phyloP scores from a whole-genome alignment of 2,888 invertebrate genomes.

The Dexiosoma caninum region DNA sequence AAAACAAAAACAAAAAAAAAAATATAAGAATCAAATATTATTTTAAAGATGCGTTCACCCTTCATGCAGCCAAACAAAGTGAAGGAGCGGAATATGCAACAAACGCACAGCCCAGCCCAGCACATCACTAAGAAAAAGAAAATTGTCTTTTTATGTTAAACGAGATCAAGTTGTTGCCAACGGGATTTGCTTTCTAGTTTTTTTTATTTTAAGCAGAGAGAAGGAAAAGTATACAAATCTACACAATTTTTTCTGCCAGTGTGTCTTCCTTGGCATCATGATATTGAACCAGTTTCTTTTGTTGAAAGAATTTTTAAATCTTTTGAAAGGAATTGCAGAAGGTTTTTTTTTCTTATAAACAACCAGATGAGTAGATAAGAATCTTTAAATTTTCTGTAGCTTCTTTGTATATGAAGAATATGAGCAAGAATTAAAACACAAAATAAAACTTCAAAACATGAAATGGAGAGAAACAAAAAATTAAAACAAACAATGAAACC shows the following conservation, averaged over 20 bases:
- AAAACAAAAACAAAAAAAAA: neutral
- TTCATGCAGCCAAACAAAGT: neutral
- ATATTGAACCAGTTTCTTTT: slow-evolving; percentile 28
- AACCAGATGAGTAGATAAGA: slow-evolving; percentile 28
- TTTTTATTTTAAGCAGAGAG: neutral
- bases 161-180: neutral
- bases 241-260: neutral
- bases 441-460: neutral
- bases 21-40: neutral
- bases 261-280: neutral
- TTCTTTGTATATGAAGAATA: slow-evolving; percentile 1
- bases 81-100: neutral
- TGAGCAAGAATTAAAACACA: neutral
- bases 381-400: slow-evolving; percentile 14
- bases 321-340: neutral
- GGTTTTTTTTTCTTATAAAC: neutral
- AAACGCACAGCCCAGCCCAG: no score
- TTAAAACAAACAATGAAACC: neutral
- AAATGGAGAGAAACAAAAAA: neutral
- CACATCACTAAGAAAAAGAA: neutral
- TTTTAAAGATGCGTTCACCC: neutral
- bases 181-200: neutral
- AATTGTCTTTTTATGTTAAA: neutral
- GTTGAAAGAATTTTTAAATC: neutral
- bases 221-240: neutral